A percentile compares a stretch with the other conserved stretches of the same genome.
These are phyloP conservation scores for Drosophila quadrilineata DNA, from an alignment of 1,140 invertebrate genomes.

Conservation along the genomic window DNA sequence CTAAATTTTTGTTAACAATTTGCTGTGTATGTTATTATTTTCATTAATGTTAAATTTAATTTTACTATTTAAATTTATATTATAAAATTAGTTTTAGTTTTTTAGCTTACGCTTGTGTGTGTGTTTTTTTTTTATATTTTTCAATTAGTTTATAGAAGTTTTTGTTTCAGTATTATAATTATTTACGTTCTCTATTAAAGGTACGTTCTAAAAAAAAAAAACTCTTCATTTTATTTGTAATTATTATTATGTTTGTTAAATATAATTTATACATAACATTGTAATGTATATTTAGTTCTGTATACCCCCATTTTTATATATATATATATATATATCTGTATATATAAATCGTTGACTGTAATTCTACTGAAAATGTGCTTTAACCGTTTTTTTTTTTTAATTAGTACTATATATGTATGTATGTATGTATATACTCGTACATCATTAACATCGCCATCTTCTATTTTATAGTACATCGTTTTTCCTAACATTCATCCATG, in stretches of 20 bases:
- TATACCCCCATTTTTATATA: constrained; percentile 9
- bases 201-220: constrained; percentile 72
- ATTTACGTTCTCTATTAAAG: constrained; percentile 56
- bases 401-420: too few relatives aligned
- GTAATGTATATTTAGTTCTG: constrained; percentile 36
- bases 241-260: constrained; percentile 24
- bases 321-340: too few relatives aligned
- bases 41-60: constrained; percentile 60
- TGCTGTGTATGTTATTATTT: constrained; percentile 51
- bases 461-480: too few relatives aligned
- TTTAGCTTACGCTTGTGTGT: constrained; percentile 1
- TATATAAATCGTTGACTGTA: too few relatives aligned
- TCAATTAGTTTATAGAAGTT: constrained; percentile 11
- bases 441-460: too few relatives aligned
- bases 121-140: neutral
- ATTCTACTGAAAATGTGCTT: too few relatives aligned
- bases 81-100: constrained; percentile 74
- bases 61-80: constrained; percentile 66
- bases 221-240: neutral
- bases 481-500: too few relatives aligned
- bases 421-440: too few relatives aligned
- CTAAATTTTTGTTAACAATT: constrained; percentile 63
- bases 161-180: constrained; percentile 7
- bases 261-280: too few relatives aligned
- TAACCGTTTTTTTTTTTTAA: too few relatives aligned